Evolutionary conservation across 2,797 vertebrate species (phyloP).

Genomic region (Eidolon dupreanum): DNA sequence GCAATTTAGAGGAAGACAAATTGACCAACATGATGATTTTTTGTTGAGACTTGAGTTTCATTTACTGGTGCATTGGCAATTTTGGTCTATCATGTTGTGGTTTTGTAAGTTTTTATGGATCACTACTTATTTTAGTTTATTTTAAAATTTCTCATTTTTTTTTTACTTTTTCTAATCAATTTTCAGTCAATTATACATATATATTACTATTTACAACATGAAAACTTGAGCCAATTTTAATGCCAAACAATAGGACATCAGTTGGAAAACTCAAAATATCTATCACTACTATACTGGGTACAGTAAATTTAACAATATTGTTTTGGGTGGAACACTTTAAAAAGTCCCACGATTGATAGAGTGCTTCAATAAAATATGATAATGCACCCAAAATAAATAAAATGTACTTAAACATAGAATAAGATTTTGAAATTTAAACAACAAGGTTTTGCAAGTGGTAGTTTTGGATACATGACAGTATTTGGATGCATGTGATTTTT

Average conservation of each 20-base stretch:
- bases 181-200: background rate
- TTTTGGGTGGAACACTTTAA: background rate
- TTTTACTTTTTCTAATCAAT: background rate
- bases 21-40: slow-evolving; percentile 2
- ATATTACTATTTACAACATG: background rate
- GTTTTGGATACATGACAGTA: background rate
- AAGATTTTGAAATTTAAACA: background rate
- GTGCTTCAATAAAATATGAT: background rate
- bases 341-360: background rate
- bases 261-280: background rate
- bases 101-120: background rate
- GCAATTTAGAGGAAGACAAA: slow-evolving; percentile 18
- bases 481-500: background rate
- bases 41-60: background rate
- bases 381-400: background rate
- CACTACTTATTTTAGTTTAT: background rate
- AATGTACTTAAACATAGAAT: background rate
- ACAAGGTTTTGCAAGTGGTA: background rate
- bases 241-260: background rate
- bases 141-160: background rate
- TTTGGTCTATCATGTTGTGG: background rate
- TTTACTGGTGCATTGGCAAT: background rate
- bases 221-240: background rate
- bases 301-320: background rate
- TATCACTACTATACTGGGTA: background rate